Conservation (phyloP, 1,140 invertebrate genomes). For the Hypsibius dujardini region DNA sequence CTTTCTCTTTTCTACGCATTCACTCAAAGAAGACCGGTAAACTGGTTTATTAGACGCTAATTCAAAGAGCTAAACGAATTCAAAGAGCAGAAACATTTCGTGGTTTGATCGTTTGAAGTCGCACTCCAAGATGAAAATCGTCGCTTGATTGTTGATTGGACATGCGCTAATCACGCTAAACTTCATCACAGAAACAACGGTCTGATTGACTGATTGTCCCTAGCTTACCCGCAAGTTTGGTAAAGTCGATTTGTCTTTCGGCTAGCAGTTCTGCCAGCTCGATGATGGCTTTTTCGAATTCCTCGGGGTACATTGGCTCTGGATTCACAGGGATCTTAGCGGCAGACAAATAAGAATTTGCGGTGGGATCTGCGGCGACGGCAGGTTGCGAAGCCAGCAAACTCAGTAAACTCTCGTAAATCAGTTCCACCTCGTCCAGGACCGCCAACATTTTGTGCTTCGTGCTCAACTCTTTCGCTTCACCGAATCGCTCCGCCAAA, state of each 20-base stretch:
- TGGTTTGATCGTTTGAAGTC: too few species aligned
- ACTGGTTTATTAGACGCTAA: too few species aligned
- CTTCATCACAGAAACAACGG: not conserved
- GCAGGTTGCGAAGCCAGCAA: not conserved
- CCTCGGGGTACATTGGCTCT: not conserved
- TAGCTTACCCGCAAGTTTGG: not conserved
- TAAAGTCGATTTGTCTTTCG: slow-evolving; percentile 1
- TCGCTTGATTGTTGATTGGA: too few species aligned
- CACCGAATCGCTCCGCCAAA: not conserved
- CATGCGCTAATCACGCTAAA: not conserved
- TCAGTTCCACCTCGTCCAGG: slow-evolving; percentile 6
- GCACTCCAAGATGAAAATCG: too few species aligned
- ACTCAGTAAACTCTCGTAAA: not conserved
- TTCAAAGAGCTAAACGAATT: too few species aligned
- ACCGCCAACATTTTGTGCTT: not conserved
- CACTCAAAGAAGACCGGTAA: too few species aligned
- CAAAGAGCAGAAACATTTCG: too few species aligned
- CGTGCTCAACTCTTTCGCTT: not conserved
- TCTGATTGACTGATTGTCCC: not conserved
- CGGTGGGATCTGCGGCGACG: not conserved
- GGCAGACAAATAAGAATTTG: not conserved
- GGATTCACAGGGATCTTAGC: not conserved
- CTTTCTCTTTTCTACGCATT: too few species aligned
- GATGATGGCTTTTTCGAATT: not conserved
- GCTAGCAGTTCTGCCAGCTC: slow-evolving; percentile 5